These are phyloP conservation scores for Plusia festucae DNA, from an alignment of 2,888 invertebrate species.

Conservation along the genomic window DNA sequence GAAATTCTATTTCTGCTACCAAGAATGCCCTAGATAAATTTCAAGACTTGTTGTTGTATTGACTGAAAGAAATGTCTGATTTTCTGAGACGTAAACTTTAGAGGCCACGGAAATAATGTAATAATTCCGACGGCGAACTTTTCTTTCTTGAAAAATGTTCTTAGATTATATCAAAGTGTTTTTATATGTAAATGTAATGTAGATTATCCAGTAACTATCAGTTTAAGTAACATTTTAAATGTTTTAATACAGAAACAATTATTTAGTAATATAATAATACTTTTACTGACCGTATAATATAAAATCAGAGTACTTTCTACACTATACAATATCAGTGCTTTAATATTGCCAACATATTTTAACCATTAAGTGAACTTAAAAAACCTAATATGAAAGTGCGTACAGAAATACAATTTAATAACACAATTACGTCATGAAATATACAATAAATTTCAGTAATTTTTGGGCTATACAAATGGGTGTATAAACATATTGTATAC, in stretches of 20 bases:
- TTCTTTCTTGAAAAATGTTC: too few species aligned
- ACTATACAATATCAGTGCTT: not conserved
- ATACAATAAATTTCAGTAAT: too few species aligned
- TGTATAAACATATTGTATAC: too few species aligned
- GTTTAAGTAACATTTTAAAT: not conserved
- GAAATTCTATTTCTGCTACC: slow-evolving; percentile 38
- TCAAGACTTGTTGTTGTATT: slow-evolving; percentile 15
- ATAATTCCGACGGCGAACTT: too few species aligned
- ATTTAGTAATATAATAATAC: not conserved
- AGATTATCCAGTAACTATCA: not conserved
- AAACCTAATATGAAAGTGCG: too few species aligned
- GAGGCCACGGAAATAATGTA: not conserved
- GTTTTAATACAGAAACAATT: too few species aligned
- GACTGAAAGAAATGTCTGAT: slow-evolving; percentile 21
- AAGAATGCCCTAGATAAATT: slow-evolving; percentile 37
- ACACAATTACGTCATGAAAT: too few species aligned
- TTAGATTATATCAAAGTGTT: not conserved
- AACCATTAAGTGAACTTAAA: not conserved
- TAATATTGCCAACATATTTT: not conserved
- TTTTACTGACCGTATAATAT: not conserved
- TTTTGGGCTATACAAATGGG: too few species aligned
- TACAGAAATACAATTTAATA: too few species aligned
- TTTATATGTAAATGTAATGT: not conserved
- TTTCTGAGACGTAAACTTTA: slow-evolving; percentile 8
- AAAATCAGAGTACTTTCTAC: slow-evolving; percentile 1